Base-by-base conservation (phyloP, 2,113 vertebrate species). In the Channa argus region DNA sequence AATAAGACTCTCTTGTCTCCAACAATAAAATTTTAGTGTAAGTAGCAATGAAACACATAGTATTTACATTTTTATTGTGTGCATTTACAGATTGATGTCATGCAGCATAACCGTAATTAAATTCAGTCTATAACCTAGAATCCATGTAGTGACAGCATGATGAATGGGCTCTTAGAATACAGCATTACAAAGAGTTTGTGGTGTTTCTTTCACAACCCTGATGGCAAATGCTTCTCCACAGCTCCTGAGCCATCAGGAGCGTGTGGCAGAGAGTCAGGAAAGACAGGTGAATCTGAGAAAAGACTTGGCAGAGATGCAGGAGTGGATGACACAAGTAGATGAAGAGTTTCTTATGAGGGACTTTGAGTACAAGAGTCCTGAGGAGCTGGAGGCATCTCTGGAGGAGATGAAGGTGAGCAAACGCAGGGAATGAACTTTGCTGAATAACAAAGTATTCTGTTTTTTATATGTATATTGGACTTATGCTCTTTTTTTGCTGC, bases 291-390 rank as follows among this genome's bases (percentile, higher is more conserved):
- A 99, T 92, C 86, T 99, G 86, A 96, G 94, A 91, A 99, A 99
- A 83, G 98, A 99, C 90, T 92, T 99, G 94, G 94, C 94, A 2
- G 98, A 99, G 94, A 99, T 99, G 98, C 96, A 96, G 88, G 97
- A 99, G 61, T 99, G 98, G 98, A 97, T 99, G 95, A 77, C 92
- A 3, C 97, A 99, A 90, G 97, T 96, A 3, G 98, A 99, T 63
- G 97, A 99, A 72, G 98, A 99, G 44, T 97, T 98, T 87, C 94
- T 99, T 68, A 98, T 98, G 95, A 95, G 94, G 71, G 97, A 99
- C 92, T 99, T 99, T 83, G 98, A 99, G 64, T 99, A 98, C 87
- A 99, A 97, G 91, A 95, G 96, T 67, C 97, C 98, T 0, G 97
- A 97, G 91, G 98, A 99, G 58, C 93, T 99, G 24, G 96, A 97